Conservation (phyloP, 2,113 vertebrate genomes). For the Synodontis membranacea region DNA sequence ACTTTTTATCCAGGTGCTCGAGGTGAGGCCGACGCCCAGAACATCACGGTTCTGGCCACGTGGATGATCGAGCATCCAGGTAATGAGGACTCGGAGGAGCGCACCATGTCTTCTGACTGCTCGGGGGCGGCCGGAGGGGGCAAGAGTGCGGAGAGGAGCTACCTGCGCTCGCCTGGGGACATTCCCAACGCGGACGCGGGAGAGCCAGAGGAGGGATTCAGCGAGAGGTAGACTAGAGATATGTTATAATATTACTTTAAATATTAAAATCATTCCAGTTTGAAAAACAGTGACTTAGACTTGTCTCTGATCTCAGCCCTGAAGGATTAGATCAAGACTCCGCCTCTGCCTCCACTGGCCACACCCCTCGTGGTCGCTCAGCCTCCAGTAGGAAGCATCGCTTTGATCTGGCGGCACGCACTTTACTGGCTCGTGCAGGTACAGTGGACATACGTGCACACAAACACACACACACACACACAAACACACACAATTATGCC, state of each 20-base stretch:
- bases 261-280: too few species aligned
- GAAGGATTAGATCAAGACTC: slow-evolving; percentile 90
- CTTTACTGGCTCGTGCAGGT: slow-evolving; percentile 92
- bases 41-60: slow-evolving; percentile 96
- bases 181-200: slow-evolving; percentile 83
- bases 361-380: slow-evolving; percentile 80
- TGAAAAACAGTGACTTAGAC: background rate
- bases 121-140: slow-evolving; percentile 73
- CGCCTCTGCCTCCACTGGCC: slow-evolving; percentile 79
- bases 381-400: slow-evolving; percentile 88
- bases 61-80: slow-evolving; percentile 98
- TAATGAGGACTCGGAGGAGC: slow-evolving; percentile 87
- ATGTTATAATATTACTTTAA: background rate
- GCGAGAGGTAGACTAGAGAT: slow-evolving; percentile 78
- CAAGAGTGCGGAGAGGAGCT: slow-evolving; percentile 84
- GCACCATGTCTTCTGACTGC: slow-evolving; percentile 69
- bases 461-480: background rate
- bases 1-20: slow-evolving; percentile 76
- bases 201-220: slow-evolving; percentile 94
- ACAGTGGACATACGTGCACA: slow-evolving; percentile 12
- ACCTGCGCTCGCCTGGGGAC: slow-evolving; percentile 84
- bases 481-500: background rate
- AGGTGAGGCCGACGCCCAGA: slow-evolving; percentile 94
- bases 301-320: slow-evolving; percentile 69
- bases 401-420: slow-evolving; percentile 93